Evolutionary conservation across 64 coral and sea anemone genomes (phyloP), one percentile per base, ranked within the genome.

Genomic region (Acropora tenuis): DNA sequence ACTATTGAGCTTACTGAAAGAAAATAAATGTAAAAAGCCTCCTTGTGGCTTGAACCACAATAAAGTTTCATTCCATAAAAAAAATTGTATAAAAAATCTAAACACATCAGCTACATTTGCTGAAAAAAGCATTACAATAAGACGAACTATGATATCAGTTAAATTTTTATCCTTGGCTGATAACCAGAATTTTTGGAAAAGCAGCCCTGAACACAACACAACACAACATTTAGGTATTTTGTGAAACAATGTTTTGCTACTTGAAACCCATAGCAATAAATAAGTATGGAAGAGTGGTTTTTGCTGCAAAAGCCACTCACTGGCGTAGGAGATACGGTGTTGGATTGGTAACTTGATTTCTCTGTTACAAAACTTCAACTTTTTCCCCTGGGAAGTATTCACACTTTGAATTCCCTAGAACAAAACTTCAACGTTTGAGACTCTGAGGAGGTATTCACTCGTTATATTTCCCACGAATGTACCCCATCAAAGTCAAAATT

Each of bases 221-320:
- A 73, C 8, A 18, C 18, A 73, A 73, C 41, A 76, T 45, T 45
- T 76, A 43, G 73, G 41, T 76, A 45, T 76, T 76, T 76, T 76
- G 4, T 73, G 71, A 18, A 73, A 73, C 17, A 73, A 73, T n/a
- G 16, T 73, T 73, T 73, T 73, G 41, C 71, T 73, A 41, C 71
- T 76, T 76, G 73, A 76, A 76, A 76, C 73, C 73, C 73, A 76
- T 76, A 45, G 41, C 73, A 76, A 45, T 76, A 76, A 76, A 76
- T 46, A 76, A 76, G 46, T 13, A 76, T 9, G 44, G 73, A 76
- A 76, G 41, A 45, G 41, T 76, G 3, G 44, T 44, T 75, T 76
- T 76, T 76, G 41, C 71, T 76, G 46, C 73, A 76, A 45, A 76
- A 76, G 41, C 41, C 73, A 76, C 73, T 76, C 41, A 76, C 41